These are phyloP conservation scores for Hepsetus odoe DNA, from an alignment of 2,113 vertebrate species.

Conservation along the genomic window DNA sequence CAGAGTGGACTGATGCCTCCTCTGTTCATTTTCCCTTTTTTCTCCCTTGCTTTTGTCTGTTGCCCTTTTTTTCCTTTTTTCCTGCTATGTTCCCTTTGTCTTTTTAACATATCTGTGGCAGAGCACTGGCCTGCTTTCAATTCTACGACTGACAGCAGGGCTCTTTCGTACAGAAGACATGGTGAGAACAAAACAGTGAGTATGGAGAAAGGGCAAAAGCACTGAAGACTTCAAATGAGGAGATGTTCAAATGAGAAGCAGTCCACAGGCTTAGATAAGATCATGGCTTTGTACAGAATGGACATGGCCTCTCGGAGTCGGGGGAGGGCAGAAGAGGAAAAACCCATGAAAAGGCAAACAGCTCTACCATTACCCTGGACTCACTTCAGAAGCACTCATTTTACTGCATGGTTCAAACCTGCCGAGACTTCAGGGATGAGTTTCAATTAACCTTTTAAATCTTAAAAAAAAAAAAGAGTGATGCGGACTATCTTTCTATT, in stretches of 20 bases:
- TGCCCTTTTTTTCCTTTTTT: not conserved
- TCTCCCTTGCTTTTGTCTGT: not conserved
- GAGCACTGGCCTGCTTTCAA: not conserved
- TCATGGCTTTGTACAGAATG: slow-evolving; percentile 56
- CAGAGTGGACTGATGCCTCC: not conserved
- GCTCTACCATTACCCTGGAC: slow-evolving; percentile 5
- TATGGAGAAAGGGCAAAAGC: slow-evolving; percentile 11
- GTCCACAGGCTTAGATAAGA: slow-evolving; percentile 58
- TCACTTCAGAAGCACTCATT: slow-evolving; percentile 31
- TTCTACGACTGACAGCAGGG: slow-evolving; percentile 10
- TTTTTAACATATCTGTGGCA: not conserved
- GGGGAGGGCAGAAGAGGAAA: not conserved
- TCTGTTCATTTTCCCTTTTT: not conserved
- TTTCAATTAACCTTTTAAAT: slow-evolving; percentile 46
- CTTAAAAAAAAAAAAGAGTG: slow-evolving; percentile 40
- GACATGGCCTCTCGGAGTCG: slow-evolving; percentile 16
- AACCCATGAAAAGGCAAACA: slow-evolving; percentile 1
- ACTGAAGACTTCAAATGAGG: slow-evolving; percentile 58
- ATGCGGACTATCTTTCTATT: slow-evolving; percentile 30
- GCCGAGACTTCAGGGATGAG: slow-evolving; percentile 31
- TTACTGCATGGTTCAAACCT: slow-evolving; percentile 18
- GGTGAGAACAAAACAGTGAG: not conserved
- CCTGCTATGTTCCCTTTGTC: not conserved
- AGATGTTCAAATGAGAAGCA: slow-evolving; percentile 54
- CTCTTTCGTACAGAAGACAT: not conserved